Evolutionary conservation across 2,113 vertebrate species (phyloP).

Genomic region (Propithecus coquereli): DNA sequence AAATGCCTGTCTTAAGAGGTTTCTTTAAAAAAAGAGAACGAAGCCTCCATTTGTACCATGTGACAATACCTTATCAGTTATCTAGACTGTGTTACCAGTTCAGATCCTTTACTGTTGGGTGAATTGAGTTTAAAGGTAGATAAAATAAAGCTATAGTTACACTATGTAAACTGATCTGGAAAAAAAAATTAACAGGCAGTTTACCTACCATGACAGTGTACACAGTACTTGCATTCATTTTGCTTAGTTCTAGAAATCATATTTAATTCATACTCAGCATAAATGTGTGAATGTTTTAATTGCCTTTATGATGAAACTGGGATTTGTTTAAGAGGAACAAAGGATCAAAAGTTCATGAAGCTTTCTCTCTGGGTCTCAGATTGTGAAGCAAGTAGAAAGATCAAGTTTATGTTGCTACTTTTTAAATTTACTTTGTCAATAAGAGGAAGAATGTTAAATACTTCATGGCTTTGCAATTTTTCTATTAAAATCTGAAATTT

Average conservation of each 20-base stretch:
- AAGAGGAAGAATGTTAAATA: background rate
- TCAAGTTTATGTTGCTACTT: background rate
- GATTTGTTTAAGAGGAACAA: constrained; percentile 1
- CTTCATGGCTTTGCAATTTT: background rate
- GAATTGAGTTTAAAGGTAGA: constrained; percentile 73
- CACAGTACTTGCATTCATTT: constrained; percentile 8
- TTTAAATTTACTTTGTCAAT: background rate
- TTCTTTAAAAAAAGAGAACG: constrained; percentile 67
- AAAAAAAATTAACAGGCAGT: constrained; percentile 53
- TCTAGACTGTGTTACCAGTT: constrained; percentile 67
- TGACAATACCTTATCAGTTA: constrained; percentile 68
- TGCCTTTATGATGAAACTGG: background rate
- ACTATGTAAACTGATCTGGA: constrained; percentile 70
- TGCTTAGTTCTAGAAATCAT: constrained; percentile 29
- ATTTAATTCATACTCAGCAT: background rate
- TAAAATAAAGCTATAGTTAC: constrained; percentile 72
- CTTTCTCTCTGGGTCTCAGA: constrained; percentile 34
- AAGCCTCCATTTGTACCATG: constrained; percentile 47
- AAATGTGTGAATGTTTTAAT: background rate
- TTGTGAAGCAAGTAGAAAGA: constrained; percentile 16
- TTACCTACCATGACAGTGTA: constrained; percentile 34
- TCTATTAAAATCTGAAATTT: constrained; percentile 32
- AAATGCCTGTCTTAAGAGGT: constrained; percentile 31
- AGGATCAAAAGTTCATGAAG: background rate
- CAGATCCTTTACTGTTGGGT: constrained; percentile 69